phyloP scores from a whole-genome alignment of 2,113 vertebrate genomes.

The Capreolus pygargus region DNA sequence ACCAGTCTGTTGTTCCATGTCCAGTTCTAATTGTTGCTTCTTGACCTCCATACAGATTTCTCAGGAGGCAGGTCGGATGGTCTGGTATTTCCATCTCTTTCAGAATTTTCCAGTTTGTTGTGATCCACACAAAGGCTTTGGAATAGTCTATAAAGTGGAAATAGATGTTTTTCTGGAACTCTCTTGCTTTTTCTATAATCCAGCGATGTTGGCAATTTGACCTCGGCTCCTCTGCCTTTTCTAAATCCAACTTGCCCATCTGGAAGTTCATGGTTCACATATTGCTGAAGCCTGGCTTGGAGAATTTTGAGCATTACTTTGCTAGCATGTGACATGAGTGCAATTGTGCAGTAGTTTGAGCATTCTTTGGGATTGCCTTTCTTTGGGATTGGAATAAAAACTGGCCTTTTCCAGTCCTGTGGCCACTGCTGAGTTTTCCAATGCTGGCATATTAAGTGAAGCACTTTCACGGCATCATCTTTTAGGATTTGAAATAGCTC shows the following conservation, averaged over 20 bases:
- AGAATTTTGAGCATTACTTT: not conserved
- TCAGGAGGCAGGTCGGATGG: not conserved
- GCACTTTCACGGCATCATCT: not conserved
- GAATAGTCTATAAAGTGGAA: not conserved
- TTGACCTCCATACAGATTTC: not conserved
- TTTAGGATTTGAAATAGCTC: not conserved
- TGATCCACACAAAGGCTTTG: not conserved
- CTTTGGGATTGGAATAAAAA: not conserved
- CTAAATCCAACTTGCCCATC: not conserved
- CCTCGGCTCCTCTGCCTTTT: not conserved
- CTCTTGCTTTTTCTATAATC: not conserved
- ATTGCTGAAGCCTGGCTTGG: not conserved
- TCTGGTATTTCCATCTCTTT: not conserved
- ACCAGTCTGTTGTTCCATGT: too few species aligned
- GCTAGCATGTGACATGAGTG: not conserved
- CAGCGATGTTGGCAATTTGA: not conserved
- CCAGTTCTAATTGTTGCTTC: not conserved
- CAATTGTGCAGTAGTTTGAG: fast-evolving
- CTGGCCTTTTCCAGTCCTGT: not conserved
- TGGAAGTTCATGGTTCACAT: not conserved
- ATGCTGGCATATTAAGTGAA: not conserved
- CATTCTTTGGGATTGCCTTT: not conserved
- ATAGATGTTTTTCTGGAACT: not conserved
- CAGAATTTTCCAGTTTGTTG: not conserved
- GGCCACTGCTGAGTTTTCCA: not conserved